These are phyloP conservation scores for Volucella zonaria DNA, from an alignment of 2,888 invertebrate genomes.

Conservation along the genomic window DNA sequence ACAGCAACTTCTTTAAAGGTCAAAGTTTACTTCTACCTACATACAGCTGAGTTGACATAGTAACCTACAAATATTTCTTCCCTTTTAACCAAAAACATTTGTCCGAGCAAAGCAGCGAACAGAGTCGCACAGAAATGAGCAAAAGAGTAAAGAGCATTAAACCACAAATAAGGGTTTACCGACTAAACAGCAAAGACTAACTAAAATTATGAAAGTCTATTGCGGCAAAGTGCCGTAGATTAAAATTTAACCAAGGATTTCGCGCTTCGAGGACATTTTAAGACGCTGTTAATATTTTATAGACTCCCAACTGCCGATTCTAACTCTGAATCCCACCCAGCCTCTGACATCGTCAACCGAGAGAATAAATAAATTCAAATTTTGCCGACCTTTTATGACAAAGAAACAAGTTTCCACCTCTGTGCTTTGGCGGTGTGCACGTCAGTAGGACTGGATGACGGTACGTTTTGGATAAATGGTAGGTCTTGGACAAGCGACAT, in stretches of 20 bases:
- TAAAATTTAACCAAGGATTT: slow-evolving; percentile 44
- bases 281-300: slow-evolving; percentile 46
- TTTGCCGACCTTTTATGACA: slow-evolving; percentile 10
- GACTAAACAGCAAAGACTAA: background rate
- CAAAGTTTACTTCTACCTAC: no score
- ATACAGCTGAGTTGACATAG: no score
- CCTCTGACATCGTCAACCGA: background rate
- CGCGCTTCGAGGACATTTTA: slow-evolving; percentile 18
- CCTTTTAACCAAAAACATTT: no score
- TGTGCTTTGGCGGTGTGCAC: background rate
- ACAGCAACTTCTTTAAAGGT: no score
- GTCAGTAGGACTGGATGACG: slow-evolving; percentile 11
- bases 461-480: background rate
- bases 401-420: slow-evolving; percentile 6
- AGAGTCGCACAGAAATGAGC: no score
- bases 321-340: background rate
- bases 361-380: slow-evolving; percentile 33
- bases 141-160: no score
- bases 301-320: slow-evolving; percentile 17
- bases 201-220: background rate
- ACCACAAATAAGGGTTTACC: no score
- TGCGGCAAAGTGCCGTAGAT: slow-evolving; percentile 34
- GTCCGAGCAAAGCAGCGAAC: no score
- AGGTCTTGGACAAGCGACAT: background rate
- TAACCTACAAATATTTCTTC: no score